phyloP scores from a whole-genome alignment of 2,113 vertebrate genomes.

The Catharus fuscescens region DNA sequence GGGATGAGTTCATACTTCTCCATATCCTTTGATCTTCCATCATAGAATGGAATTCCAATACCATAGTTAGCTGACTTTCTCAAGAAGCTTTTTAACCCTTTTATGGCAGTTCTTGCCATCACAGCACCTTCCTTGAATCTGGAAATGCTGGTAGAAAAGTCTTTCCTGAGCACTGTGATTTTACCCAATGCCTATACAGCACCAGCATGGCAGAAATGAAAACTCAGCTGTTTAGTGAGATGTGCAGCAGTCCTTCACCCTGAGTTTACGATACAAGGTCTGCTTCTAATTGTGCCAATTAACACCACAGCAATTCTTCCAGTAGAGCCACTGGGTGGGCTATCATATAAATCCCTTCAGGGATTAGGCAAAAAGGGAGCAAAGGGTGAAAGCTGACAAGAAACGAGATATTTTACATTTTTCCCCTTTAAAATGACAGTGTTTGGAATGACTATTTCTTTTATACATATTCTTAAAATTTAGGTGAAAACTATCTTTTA shows the following conservation, averaged over 20 bases:
- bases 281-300: not conserved
- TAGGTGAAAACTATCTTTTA: not conserved
- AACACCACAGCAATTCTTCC: not conserved
- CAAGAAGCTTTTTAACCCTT: not conserved
- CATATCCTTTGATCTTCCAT: not conserved
- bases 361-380: not conserved
- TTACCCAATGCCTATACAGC: not conserved
- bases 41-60: not conserved
- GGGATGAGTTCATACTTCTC: not conserved
- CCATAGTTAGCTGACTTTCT: not conserved
- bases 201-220: not conserved
- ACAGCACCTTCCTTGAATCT: not conserved
- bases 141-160: constrained; percentile 18
- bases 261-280: not conserved
- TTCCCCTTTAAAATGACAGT: not conserved
- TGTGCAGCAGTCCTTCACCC: not conserved
- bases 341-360: not conserved
- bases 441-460: not conserved
- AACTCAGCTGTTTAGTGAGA: not conserved
- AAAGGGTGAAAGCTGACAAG: not conserved
- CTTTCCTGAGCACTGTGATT: constrained; percentile 25
- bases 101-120: constrained; percentile 11
- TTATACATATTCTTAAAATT: not conserved
- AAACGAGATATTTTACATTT: not conserved
- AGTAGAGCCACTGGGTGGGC: not conserved